A percentile compares a stretch with the other conserved stretches of the same genome.
Conservation (phyloP, 2,797 vertebrate genomes). For the Falco berigora region DNA sequence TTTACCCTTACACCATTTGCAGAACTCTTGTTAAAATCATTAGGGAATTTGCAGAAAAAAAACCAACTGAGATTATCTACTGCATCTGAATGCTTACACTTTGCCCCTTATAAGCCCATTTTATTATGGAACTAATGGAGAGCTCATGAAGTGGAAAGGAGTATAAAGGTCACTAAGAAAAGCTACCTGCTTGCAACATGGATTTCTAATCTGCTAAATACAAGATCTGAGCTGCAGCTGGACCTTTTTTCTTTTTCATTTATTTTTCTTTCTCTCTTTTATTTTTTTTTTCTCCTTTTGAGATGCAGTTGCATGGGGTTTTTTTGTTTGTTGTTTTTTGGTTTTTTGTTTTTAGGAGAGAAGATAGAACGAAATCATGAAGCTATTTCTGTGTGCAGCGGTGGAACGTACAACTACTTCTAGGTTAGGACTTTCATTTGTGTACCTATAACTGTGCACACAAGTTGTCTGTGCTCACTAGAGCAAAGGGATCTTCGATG, state of each 20-base stretch:
- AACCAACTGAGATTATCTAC: neutral
- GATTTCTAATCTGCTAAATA: neutral
- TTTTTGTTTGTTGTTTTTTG: neutral
- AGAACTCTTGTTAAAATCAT: neutral
- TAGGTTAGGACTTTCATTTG: neutral
- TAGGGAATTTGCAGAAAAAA: neutral
- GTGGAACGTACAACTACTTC: fast-evolving
- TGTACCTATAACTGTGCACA: neutral
- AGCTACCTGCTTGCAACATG: neutral
- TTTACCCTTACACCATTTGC: neutral
- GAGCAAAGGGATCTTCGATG: neutral
- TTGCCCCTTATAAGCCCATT: neutral
- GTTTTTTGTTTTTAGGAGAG: neutral
- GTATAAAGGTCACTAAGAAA: neutral
- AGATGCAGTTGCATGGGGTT: too few species aligned
- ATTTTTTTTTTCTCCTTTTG: neutral
- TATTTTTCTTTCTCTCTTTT: neutral
- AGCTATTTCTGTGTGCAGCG: neutral
- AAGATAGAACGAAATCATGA: neutral
- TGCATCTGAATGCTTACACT: neutral
- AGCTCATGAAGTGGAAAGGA: neutral
- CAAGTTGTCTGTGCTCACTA: neutral
- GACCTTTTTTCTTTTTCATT: too few species aligned
- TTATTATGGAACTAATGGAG: neutral
- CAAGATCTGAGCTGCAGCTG: neutral